These are phyloP conservation scores for Elephantulus edwardii DNA, from an alignment of 2,113 vertebrate species.

Conservation along the genomic window DNA sequence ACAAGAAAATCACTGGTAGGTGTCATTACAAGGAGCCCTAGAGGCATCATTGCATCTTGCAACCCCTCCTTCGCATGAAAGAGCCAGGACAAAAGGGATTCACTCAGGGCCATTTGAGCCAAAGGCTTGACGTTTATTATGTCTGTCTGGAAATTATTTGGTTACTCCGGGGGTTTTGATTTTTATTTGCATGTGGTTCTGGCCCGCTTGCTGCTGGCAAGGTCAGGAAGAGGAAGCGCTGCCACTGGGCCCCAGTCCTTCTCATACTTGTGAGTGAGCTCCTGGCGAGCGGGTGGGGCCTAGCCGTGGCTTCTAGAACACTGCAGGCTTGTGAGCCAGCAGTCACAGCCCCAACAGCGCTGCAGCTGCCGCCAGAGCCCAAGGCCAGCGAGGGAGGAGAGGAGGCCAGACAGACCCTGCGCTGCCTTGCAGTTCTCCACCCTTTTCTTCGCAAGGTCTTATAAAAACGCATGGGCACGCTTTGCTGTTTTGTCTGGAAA, in stretches of 20 bases:
- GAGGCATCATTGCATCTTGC: not conserved
- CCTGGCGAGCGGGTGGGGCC: not conserved
- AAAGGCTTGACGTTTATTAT: constrained; percentile 14
- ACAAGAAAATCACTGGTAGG: not conserved
- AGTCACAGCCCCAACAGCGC: not conserved
- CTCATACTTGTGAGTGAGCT: constrained; percentile 12
- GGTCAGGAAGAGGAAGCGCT: constrained; percentile 48
- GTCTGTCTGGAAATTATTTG: constrained; percentile 38
- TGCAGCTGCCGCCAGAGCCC: not conserved
- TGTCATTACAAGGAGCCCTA: not conserved
- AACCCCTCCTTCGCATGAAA: constrained; percentile 9
- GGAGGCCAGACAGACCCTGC: not conserved
- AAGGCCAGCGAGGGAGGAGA: not conserved
- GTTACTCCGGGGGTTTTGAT: not conserved
- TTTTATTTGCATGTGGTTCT: constrained; percentile 64
- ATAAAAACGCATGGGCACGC: not conserved
- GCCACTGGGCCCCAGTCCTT: not conserved
- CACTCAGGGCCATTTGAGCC: constrained; percentile 20
- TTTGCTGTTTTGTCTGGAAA: constrained; percentile 62
- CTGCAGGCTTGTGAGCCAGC: not conserved
- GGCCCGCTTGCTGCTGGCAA: not conserved
- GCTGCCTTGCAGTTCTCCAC: constrained; percentile 16
- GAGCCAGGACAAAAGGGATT: constrained; percentile 27
- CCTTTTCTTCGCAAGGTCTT: constrained; percentile 53
- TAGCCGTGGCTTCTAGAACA: constrained; percentile 13